phyloP scores from a whole-genome alignment of 2,888 invertebrate genomes.

The Omphaloscelis lunosa region DNA sequence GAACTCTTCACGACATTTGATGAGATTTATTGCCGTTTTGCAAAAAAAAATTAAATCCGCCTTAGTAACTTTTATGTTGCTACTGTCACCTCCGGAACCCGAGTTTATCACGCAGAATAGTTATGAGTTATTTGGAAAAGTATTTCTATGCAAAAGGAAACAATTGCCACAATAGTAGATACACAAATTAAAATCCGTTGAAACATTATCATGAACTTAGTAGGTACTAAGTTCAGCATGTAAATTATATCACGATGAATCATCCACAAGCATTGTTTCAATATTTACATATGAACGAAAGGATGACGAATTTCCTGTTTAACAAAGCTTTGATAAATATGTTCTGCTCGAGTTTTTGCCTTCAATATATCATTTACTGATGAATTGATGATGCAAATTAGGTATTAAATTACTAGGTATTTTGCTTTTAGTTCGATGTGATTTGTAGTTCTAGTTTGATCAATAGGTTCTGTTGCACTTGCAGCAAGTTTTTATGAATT shows the following conservation, averaged over 20 bases:
- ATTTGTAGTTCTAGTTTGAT: not conserved
- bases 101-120: not conserved
- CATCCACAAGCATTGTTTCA: slow-evolving; percentile 14
- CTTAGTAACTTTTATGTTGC: not conserved
- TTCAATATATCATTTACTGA: not conserved
- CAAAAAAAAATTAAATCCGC: not conserved
- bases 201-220: not conserved
- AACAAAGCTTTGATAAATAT: not conserved
- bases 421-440: not conserved
- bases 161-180: not conserved
- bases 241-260: slow-evolving; percentile 15
- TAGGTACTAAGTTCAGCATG: not conserved
- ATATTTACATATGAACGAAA: slow-evolving; percentile 5
- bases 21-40: not conserved
- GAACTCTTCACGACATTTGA: not conserved
- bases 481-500: not conserved
- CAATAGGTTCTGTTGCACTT: not conserved
- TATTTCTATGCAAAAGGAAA: not conserved
- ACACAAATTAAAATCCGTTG: not conserved
- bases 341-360: not conserved
- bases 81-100: not conserved
- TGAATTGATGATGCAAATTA: not conserved
- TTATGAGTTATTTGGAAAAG: not conserved
- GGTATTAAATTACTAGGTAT: not conserved
- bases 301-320: slow-evolving; percentile 4